A percentile compares a stretch with the other conserved stretches of the same genome.
phyloP scores from a whole-genome alignment of 92 coral and sea anemone species.

The Paragorgia papillata region DNA sequence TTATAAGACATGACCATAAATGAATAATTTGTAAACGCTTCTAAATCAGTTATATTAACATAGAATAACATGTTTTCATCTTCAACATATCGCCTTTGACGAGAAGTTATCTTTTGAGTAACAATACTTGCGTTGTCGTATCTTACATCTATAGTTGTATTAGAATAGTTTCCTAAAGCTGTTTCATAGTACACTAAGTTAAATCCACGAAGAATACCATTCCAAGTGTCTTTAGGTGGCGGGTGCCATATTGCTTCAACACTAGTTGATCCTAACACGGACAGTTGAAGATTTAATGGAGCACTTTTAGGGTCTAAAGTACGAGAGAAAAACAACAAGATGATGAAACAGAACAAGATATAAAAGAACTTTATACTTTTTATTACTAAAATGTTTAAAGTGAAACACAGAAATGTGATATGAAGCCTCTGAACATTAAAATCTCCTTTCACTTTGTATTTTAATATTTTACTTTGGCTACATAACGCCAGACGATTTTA shows the following conservation, averaged over 20 bases:
- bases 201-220: conserved; percentile 37
- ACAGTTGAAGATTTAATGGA: conserved; percentile 2
- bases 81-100: not conserved
- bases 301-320: conserved; percentile 14
- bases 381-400: too few relatives aligned
- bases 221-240: conserved; percentile 6
- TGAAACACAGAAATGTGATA: too few relatives aligned
- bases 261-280: not conserved
- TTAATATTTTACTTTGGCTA: too few relatives aligned
- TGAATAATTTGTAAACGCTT: conserved; percentile 42
- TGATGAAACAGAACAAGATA: too few relatives aligned
- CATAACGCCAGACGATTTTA: too few relatives aligned
- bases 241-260: conserved; percentile 26
- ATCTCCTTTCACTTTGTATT: too few relatives aligned
- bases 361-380: too few relatives aligned
- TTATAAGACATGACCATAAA: conserved; percentile 46
- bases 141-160: not conserved
- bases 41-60: conserved; percentile 16
- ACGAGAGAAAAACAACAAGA: too few relatives aligned
- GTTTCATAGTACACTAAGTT: conserved; percentile 17
- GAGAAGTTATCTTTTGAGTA: not conserved
- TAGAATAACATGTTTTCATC: not conserved
- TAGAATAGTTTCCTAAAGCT: not conserved
- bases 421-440: too few relatives aligned
- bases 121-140: not conserved